Evolutionary conservation across 1,140 invertebrate species (phyloP), one percentile per base, ranked within the genome.

Genomic region (Bicyclus anynana): DNA sequence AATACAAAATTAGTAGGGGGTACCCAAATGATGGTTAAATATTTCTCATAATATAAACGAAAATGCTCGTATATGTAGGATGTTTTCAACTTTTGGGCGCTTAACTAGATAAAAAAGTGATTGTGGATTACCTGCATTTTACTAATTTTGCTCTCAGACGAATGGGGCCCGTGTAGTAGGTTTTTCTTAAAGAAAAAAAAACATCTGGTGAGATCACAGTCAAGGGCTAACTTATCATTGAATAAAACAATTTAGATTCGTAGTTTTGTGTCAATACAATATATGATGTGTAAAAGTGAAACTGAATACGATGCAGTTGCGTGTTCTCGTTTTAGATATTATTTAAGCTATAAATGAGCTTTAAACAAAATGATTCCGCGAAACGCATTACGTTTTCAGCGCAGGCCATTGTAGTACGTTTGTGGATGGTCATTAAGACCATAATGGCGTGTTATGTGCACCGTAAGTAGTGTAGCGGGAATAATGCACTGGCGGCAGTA

Each of bases 401-500:
- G 16, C 46, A 65, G 23, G 59, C 63, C 51, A 71, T 58, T 66
- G 59, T 72, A 59, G 55, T 67, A 69, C 70, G 67, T 75, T 66
- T 60, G 29, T 49, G 21, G 57, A 55, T 38, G 5, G 65, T 52
- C 57, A 67, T 80, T 78, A 63, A 69, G 60, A 50, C 53, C 60
- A 74, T 52, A 75, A 74, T 80, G 48, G 72, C 57, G 55, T 77
- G 66, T 40, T 38, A 29, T 50, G 59, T 55, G 47, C 51, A 65
- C 57, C 59, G 58, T 50, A 47, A 72, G 69, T 70, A 73, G 54
- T 68, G 66, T 66, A 60, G 62, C 63, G 53, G 67, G 60, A 58
- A 69, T 66, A 69, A 69, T 84, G 80, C 81, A 80, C 77, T 72
- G 69, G 72, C 75, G 67, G 77, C 71, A 80, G 75, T 85, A 80